Conservation (phyloP, 2,113 vertebrate genomes). For the Cricetomys ansorgei region DNA sequence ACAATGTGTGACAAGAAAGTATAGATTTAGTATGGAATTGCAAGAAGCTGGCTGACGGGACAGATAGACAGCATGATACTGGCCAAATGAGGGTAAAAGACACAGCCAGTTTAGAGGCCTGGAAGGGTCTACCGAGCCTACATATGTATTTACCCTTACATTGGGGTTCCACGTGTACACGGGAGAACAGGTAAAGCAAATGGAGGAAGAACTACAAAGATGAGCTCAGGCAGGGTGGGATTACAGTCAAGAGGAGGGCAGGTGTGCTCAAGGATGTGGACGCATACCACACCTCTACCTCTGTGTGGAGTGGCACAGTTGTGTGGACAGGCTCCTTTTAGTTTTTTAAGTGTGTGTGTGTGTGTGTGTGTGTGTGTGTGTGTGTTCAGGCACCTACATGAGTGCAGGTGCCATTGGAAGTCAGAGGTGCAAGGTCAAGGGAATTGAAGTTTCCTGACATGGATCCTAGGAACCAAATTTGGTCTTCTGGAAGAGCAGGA, state of each 20-base stretch:
- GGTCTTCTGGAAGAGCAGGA: background rate
- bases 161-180: background rate
- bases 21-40: background rate
- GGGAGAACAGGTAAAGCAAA: background rate
- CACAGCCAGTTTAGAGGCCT: background rate
- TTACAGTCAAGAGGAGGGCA: background rate
- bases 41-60: background rate
- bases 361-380: background rate
- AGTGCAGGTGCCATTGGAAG: background rate
- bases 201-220: background rate
- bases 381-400: background rate
- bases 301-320: background rate
- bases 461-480: background rate
- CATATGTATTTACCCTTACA: background rate
- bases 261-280: too few species aligned
- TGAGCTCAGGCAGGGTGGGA: background rate
- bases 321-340: background rate
- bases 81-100: background rate
- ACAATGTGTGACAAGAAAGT: background rate
- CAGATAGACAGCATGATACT: fast-evolving
- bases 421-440: background rate
- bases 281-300: fast-evolving
- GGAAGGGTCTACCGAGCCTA: background rate
- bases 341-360: background rate
- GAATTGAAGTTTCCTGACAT: background rate